phyloP scores from a whole-genome alignment of 2,113 vertebrate species.

The Pluvianellus socialis region DNA sequence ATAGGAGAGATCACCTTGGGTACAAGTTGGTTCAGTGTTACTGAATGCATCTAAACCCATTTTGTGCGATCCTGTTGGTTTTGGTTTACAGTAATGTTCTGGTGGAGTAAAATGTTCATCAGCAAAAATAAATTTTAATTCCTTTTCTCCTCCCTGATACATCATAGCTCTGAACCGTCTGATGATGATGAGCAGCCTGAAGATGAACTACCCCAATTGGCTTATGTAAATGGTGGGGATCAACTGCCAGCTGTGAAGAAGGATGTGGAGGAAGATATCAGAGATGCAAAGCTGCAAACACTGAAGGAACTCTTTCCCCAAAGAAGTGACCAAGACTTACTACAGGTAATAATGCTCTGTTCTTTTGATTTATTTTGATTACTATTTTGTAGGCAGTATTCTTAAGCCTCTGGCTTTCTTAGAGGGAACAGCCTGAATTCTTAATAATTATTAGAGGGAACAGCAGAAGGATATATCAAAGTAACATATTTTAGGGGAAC shows the following conservation, averaged over 20 bases:
- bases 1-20: background rate
- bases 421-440: background rate
- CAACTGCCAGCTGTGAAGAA: background rate
- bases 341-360: constrained; percentile 74
- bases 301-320: constrained; percentile 86
- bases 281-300: constrained; percentile 75
- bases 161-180: constrained; percentile 64
- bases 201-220: background rate
- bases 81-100: background rate
- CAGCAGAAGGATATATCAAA: background rate
- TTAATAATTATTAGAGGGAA: background rate
- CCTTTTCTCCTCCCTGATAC: rapidly evolving
- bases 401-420: background rate
- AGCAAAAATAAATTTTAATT: background rate
- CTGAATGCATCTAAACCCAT: background rate
- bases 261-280: constrained; percentile 49
- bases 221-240: constrained; percentile 1
- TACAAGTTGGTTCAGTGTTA: background rate
- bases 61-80: background rate
- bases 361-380: background rate
- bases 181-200: constrained; percentile 67
- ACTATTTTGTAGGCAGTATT: background rate
- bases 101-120: background rate
- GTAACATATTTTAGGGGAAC: background rate
- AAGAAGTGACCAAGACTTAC: constrained; percentile 73